Evolutionary conservation across 2,113 vertebrate genomes (phyloP).

Genomic region (Hipposideros armiger): DNA sequence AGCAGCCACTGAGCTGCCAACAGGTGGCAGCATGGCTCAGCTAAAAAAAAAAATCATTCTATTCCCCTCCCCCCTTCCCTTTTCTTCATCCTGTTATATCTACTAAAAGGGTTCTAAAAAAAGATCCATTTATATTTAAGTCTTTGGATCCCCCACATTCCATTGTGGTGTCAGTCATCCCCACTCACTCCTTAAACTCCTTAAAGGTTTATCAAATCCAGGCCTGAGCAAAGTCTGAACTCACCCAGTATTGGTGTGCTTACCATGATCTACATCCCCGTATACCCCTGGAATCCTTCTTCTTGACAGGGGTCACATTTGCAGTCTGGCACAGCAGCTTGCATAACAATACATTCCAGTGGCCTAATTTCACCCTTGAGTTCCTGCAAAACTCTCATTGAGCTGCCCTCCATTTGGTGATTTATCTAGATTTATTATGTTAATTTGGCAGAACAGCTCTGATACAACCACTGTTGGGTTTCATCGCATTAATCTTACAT

Average conservation of each 20-base stretch:
- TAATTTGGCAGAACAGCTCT: slow-evolving; percentile 58
- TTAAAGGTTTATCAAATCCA: background rate
- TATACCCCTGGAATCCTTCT: background rate
- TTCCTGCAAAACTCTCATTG: slow-evolving; percentile 72
- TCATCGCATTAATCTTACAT: slow-evolving; percentile 59
- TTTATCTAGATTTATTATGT: slow-evolving; percentile 76
- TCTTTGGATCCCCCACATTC: background rate
- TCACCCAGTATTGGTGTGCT: background rate
- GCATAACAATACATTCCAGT: slow-evolving; percentile 68
- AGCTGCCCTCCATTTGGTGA: slow-evolving; percentile 51
- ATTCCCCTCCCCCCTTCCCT: too few species aligned
- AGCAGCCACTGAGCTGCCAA: too few species aligned
- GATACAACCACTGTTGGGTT: slow-evolving; percentile 35
- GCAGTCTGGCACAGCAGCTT: slow-evolving; percentile 49
- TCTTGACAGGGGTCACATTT: slow-evolving; percentile 67
- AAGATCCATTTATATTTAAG: background rate
- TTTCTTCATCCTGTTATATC: background rate
- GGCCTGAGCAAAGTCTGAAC: background rate
- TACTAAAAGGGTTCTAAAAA: background rate
- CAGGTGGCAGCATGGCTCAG: too few species aligned
- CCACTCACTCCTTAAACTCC: background rate
- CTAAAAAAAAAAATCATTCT: background rate
- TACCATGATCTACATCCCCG: background rate
- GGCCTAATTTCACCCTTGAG: slow-evolving; percentile 78
- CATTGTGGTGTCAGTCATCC: background rate